phyloP scores from a whole-genome alignment of 53 echinoderm and acorn worm species.

The Holothuria scabra region DNA sequence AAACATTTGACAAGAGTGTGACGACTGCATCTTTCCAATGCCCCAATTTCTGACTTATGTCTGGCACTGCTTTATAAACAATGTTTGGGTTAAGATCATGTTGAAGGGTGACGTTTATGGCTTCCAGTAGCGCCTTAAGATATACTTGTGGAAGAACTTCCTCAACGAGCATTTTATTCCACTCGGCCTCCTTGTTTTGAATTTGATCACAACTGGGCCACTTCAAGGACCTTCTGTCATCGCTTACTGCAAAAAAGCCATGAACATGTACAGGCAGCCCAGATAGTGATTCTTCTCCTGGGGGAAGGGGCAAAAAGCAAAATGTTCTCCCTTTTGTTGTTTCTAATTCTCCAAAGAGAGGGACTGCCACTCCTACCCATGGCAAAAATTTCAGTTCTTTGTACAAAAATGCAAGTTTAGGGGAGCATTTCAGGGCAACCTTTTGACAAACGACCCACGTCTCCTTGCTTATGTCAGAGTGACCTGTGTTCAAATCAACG shows the following conservation, averaged over 20 bases:
- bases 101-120: constrained; percentile 7
- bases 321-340: constrained; percentile 49
- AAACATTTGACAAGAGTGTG: neutral
- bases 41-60: neutral
- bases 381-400: constrained; percentile 45
- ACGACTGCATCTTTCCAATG: constrained; percentile 3
- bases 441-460: constrained; percentile 19
- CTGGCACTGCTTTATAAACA: constrained; percentile 34
- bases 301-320: constrained; percentile 62
- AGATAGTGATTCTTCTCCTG: constrained; percentile 45
- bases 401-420: neutral
- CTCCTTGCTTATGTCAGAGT: neutral
- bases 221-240: constrained; percentile 55
- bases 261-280: constrained; percentile 65
- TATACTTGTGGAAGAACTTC: constrained; percentile 62
- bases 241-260: constrained; percentile 58
- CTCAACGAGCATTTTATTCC: constrained; percentile 55
- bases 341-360: neutral
- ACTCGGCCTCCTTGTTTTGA: constrained; percentile 35
- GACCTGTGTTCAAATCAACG: neutral
- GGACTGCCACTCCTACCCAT: constrained; percentile 57
- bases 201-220: constrained; percentile 62
- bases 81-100: neutral
- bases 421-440: neutral
- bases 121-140: constrained; percentile 26